Evolutionary conservation across 1,140 invertebrate genomes (phyloP), one percentile per base, ranked within the genome.

Genomic region (Zeugodacus cucurbitae): DNA sequence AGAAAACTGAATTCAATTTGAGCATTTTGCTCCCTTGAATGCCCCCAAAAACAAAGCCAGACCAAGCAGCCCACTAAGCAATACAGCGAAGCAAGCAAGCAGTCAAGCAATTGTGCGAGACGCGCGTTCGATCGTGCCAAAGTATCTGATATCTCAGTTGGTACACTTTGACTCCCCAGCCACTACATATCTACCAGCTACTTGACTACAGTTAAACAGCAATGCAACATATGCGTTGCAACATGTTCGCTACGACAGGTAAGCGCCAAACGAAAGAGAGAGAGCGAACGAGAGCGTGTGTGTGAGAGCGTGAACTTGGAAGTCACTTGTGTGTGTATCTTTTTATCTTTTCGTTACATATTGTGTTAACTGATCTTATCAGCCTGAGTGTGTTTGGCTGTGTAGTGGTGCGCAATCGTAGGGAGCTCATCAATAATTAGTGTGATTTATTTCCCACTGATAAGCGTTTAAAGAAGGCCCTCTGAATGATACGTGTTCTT

Each of bases 1-100:
- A 82, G 74, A 82, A 48, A 82, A 82, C 74, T 82, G 41, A 82
- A 82, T 48, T 22, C 74, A 82, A 82, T 82, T 54, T 82, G 74
- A 82, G 74, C 41, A 82, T 54, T 82, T 17, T 78, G 74, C 74
- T 82, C 41, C 74, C 74, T 14, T 29, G 41, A 48, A 48, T 41
- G 74, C 41, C 41, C 64, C 41, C 74, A 26, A 82, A 26, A 82
- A 34, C 44, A 48, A 82, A 82, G 74, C 17, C 20, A 78, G 37
- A 32, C 58, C 58, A 62, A 62, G n/a, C 70, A 78, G 34, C 70
- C 34, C 70, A 74, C 32, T 41, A 41, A 48, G 37, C 41, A 82
- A 32, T 1, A 10, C 62, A 59, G 58, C 58, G n/a, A 59, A 37
- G 32, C 29, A 34, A 8, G 22, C n/a, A 8, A 32, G 7, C 11